A percentile compares a stretch with the other conserved stretches of the same genome.
These are phyloP conservation scores for Tiliacea aurago DNA, from an alignment of 2,888 invertebrate genomes.

Conservation along the genomic window DNA sequence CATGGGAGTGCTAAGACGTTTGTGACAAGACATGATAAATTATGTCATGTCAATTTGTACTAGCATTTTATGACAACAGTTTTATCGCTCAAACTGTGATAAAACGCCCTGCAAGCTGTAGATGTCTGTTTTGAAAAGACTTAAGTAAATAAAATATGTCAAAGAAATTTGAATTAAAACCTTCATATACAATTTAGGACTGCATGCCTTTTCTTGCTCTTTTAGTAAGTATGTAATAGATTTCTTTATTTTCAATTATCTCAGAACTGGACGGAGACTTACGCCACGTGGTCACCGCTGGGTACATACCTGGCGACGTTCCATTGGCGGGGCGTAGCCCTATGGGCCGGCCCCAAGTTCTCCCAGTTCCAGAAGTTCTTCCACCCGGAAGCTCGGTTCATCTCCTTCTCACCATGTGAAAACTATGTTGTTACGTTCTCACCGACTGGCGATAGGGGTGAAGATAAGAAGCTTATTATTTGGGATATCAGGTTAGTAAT, in stretches of 20 bases:
- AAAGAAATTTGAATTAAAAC: background rate
- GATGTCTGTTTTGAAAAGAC: background rate
- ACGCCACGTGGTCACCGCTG: constrained; percentile 99
- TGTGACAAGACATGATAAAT: no score
- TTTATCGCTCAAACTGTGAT: no score
- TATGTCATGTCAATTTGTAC: no score
- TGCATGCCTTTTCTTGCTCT: background rate
- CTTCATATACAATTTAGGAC: background rate
- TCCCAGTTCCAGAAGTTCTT: constrained; percentile 97
- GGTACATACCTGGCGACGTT: constrained; percentile 99
- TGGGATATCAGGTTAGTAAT: constrained; percentile 96
- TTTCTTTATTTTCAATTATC: constrained; percentile 28
- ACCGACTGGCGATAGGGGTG: constrained; percentile 93
- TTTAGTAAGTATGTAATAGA: background rate
- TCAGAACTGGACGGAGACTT: constrained; percentile 98
- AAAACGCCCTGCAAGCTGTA: no score
- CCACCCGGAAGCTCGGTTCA: constrained; percentile 97
- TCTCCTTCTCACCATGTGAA: constrained; percentile 99
- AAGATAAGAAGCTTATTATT: constrained; percentile 96
- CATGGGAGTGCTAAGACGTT: no score
- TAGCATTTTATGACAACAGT: no score
- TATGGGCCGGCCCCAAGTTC: constrained; percentile 99
- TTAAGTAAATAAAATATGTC: background rate
- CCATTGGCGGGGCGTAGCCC: constrained; percentile 98
- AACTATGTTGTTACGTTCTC: constrained; percentile 99